A percentile compares a stretch with the other conserved stretches of the same genome.
Evolutionary conservation across 2,113 vertebrate genomes (phyloP).

Genomic region (Microcebus jonahi): DNA sequence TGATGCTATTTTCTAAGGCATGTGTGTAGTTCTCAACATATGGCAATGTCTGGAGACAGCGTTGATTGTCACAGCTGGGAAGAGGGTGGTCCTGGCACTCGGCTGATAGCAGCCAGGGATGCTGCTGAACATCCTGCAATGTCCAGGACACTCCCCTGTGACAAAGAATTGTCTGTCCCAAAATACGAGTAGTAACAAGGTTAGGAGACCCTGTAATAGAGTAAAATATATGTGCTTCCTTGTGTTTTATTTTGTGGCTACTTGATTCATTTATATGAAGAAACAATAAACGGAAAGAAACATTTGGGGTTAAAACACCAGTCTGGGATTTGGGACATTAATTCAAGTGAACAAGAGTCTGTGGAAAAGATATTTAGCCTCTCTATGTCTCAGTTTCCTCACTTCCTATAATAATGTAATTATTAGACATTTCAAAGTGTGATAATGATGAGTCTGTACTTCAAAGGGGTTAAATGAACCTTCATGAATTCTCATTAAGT

Average conservation of each 20-base stretch:
- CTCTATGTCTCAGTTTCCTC: constrained; percentile 35
- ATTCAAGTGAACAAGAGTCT: constrained; percentile 48
- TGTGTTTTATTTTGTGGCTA: not conserved
- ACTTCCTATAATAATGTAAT: not conserved
- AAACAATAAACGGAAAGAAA: not conserved
- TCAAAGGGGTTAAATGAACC: constrained; percentile 59
- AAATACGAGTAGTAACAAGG: not conserved
- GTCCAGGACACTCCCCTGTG: too few relatives aligned
- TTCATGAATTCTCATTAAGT: constrained; percentile 42
- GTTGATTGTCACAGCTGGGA: not conserved
- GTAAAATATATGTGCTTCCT: not conserved
- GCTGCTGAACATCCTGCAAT: not conserved
- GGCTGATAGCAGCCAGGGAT: not conserved
- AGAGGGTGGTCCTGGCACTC: not conserved
- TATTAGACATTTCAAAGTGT: not conserved
- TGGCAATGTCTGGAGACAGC: not conserved
- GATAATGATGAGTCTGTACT: constrained; percentile 13
- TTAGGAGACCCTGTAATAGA: not conserved
- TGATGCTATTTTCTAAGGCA: not conserved
- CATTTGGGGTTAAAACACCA: not conserved
- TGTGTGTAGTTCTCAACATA: not conserved
- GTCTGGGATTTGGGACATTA: not conserved
- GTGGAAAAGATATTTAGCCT: not conserved
- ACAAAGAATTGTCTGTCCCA: not conserved
- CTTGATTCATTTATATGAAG: not conserved